These are phyloP conservation scores for Calidris pygmaea DNA, from an alignment of 2,113 vertebrate species.

Conservation along the genomic window DNA sequence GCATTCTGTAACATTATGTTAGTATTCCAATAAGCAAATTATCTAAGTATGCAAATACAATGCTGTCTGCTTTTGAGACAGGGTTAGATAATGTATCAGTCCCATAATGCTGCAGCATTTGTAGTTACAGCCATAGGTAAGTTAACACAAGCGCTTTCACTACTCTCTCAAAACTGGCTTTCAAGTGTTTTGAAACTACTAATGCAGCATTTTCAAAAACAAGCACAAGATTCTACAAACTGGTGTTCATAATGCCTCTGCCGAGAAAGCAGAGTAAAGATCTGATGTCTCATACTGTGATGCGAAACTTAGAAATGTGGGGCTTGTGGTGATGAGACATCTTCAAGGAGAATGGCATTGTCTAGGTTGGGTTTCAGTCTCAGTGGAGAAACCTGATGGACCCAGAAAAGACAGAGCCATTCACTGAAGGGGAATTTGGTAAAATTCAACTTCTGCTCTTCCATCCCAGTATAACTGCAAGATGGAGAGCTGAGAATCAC, in stretches of 20 bases:
- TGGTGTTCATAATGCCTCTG: not conserved
- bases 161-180: not conserved
- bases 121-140: not conserved
- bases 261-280: not conserved
- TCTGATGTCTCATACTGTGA: accelerated
- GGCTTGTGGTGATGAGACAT: not conserved
- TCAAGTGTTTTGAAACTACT: not conserved
- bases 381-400: not conserved
- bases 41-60: not conserved
- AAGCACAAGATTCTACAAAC: not conserved
- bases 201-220: not conserved
- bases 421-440: not conserved
- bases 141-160: not conserved
- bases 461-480: not conserved
- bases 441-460: not conserved
- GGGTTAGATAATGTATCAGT: not conserved
- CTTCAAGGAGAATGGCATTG: not conserved
- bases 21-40: not conserved
- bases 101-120: not conserved
- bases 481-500: not conserved
- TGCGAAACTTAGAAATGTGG: not conserved
- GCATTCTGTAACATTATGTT: not conserved
- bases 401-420: not conserved
- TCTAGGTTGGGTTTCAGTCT: not conserved
- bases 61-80: not conserved